phyloP scores from a whole-genome alignment of 2,888 invertebrate species.

The Stenchaetothrips biformis region DNA sequence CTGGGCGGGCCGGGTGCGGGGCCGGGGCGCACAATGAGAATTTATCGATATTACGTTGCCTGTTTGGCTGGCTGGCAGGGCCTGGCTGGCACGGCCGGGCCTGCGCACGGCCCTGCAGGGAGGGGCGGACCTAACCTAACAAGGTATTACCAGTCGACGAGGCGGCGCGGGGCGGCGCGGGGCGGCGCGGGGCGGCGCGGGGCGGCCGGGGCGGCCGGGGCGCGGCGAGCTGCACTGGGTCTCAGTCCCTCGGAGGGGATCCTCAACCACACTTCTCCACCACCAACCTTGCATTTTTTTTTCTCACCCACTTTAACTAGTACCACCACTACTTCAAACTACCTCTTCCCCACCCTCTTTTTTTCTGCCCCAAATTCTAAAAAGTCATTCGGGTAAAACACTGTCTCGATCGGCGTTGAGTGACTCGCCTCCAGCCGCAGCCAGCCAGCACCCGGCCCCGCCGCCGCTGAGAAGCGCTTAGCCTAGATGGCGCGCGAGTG shows the following conservation, averaged over 20 bases:
- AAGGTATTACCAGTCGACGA: slow-evolving; percentile 14
- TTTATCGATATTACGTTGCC: slow-evolving; percentile 21
- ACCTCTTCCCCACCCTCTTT: too few species aligned
- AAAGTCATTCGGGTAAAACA: too few species aligned
- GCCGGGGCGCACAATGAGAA: slow-evolving; percentile 10
- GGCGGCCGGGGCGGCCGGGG: background rate
- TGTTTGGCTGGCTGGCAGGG: slow-evolving; percentile 3
- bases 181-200: too few species aligned
- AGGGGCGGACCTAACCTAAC: slow-evolving; percentile 19
- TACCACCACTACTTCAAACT: too few species aligned
- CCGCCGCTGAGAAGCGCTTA: too few species aligned
- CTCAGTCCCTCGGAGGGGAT: background rate
- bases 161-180: background rate
- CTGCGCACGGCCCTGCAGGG: background rate
- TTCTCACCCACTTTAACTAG: too few species aligned
- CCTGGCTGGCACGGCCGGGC: background rate
- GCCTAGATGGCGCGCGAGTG: too few species aligned
- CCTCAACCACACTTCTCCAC: background rate
- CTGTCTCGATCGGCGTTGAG: too few species aligned
- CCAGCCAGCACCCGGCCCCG: too few species aligned
- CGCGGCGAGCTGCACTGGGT: background rate
- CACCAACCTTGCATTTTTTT: too few species aligned
- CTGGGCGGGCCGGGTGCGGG: background rate
- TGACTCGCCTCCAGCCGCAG: too few species aligned
- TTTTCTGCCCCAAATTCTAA: too few species aligned